Evolutionary conservation across 1,140 invertebrate genomes (phyloP).

Genomic region (Wasmannia auropunctata): DNA sequence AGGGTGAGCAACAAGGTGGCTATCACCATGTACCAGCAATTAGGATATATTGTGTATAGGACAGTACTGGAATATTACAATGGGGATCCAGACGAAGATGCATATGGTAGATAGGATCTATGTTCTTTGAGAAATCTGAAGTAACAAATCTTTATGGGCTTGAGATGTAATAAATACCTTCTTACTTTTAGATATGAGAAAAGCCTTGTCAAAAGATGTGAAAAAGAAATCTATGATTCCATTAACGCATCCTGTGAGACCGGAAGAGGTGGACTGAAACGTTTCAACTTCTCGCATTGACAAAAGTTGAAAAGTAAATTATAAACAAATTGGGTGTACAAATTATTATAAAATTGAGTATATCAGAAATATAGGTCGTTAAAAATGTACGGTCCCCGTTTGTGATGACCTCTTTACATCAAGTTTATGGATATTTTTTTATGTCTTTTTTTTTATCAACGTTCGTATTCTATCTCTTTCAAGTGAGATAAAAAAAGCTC

Average conservation of each 20-base stretch:
- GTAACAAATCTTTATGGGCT: constrained; percentile 29
- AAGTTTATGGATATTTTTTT: neutral
- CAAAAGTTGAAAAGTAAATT: neutral
- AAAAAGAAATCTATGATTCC: constrained; percentile 98
- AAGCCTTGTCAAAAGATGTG: constrained; percentile 96
- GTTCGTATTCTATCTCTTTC: neutral
- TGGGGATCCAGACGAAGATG: constrained; percentile 98
- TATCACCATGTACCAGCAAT: constrained; percentile 98
- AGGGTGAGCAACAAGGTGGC: constrained; percentile 98
- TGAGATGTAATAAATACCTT: constrained; percentile 33
- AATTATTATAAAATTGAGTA: neutral
- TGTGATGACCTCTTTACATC: neutral
- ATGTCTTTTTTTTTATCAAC: neutral
- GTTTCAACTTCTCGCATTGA: neutral
- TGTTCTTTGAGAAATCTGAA: constrained; percentile 24
- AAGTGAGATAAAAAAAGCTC: neutral
- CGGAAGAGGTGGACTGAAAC: constrained; percentile 96
- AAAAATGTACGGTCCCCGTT: neutral
- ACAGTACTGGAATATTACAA: constrained; percentile 99
- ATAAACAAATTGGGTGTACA: neutral
- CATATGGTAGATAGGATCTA: constrained; percentile 94
- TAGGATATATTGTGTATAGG: constrained; percentile 99
- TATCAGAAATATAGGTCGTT: neutral
- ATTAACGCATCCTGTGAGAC: constrained; percentile 95
- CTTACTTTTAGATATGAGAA: constrained; percentile 95